These are phyloP conservation scores for Brachynemurus nebulosus DNA, from an alignment of 2,888 invertebrate species.

Conservation along the genomic window DNA sequence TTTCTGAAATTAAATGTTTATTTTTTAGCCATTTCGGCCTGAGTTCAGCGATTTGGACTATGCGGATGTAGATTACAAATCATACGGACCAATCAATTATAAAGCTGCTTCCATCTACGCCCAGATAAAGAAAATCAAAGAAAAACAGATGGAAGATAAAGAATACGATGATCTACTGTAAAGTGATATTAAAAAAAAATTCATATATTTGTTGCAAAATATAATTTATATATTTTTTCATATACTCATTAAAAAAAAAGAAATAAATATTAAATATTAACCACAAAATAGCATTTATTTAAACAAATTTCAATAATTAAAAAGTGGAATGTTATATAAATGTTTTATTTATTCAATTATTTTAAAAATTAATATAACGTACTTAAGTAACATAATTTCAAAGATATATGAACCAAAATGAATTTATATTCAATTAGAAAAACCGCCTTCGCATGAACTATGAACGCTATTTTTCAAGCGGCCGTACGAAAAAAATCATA, in stretches of 20 bases:
- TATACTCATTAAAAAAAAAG: neutral
- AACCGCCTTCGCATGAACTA: too few species aligned
- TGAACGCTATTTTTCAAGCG: too few species aligned
- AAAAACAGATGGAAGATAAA: conserved; percentile 26
- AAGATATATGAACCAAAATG: too few species aligned
- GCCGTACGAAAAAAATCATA: too few species aligned
- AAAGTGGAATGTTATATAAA: too few species aligned
- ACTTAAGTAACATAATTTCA: too few species aligned
- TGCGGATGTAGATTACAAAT: conserved; percentile 79
- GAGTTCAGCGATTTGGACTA: conserved; percentile 71
- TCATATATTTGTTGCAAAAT: too few species aligned
- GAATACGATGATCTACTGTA: conserved; percentile 28
- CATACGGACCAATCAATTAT: conserved; percentile 85
- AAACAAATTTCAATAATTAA: neutral
- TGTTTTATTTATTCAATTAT: too few species aligned
- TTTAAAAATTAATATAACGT: too few species aligned
- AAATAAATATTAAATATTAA: too few species aligned
- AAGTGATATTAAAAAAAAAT: too few species aligned
- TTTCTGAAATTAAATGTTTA: conserved; percentile 21
- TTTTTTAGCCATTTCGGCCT: conserved; percentile 61
- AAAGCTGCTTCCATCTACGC: conserved; percentile 77
- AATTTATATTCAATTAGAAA: too few species aligned
- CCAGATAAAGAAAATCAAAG: conserved; percentile 51
- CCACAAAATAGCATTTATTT: neutral
- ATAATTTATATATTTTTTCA: neutral